Evolutionary conservation across 2,888 invertebrate species (phyloP).

Genomic region (Mantis religiosa): DNA sequence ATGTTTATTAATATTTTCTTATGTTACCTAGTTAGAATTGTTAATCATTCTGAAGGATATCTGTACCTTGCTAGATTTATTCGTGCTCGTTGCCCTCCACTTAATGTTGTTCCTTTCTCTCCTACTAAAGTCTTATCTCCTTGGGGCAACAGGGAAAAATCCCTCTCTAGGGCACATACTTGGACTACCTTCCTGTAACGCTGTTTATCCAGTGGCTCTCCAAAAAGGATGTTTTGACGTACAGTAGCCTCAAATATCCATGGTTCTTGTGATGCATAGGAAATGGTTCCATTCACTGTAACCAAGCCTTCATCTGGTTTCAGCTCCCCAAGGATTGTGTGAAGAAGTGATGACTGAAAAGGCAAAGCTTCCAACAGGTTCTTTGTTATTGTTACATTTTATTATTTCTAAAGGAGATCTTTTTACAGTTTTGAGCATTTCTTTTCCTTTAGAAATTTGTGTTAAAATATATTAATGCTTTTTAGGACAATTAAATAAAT

Average conservation of each 20-base stretch:
- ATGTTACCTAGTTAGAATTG: no score
- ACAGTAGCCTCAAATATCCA: constrained; percentile 72
- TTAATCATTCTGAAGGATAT: background rate
- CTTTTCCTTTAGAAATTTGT: background rate
- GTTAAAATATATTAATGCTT: background rate
- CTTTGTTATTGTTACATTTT: background rate
- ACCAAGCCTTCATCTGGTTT: constrained; percentile 57
- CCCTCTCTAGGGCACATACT: constrained; percentile 60
- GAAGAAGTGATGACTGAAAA: constrained; percentile 55
- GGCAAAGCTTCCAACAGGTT: background rate
- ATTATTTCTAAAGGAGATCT: background rate
- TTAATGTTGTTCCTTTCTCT: constrained; percentile 71
- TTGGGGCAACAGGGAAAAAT: constrained; percentile 64
- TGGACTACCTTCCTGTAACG: constrained; percentile 52
- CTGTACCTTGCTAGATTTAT: constrained; percentile 63
- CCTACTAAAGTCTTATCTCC: constrained; percentile 74
- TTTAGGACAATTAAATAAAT: background rate
- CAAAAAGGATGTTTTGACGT: constrained; percentile 76
- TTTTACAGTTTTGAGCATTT: background rate
- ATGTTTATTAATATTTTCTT: no score
- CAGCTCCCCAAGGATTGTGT: constrained; percentile 72
- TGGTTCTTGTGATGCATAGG: constrained; percentile 74
- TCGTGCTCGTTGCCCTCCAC: constrained; percentile 76
- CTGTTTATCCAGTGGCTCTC: constrained; percentile 54
- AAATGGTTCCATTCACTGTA: constrained; percentile 55